Base-by-base conservation (phyloP, 2,113 vertebrate species). In the Chamaea fasciata region DNA sequence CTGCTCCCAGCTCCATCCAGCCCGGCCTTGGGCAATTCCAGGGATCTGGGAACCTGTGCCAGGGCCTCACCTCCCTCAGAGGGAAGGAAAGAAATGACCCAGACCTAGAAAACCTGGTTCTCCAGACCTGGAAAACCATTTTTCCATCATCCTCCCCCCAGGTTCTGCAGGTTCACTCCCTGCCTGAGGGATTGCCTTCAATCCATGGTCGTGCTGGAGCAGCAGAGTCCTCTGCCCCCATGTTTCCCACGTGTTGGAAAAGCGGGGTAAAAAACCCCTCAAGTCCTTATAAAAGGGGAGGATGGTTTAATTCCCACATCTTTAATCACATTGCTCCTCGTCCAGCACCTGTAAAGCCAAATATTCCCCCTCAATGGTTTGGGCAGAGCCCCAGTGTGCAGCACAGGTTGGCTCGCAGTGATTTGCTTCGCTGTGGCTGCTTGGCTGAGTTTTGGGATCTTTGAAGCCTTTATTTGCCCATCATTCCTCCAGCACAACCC, bases 311-410 rank as follows among this genome's bases (percentile, higher is more conserved):
- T 63, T 55, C 30, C 53, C 42, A 21, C 47, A 52, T 21, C 44
- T 42, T 35, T 13, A 15, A 47, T 37, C 35, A 23, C 4, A 0
- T 27, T 27, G 31, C 41, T 70, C 24, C 15, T 27, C 33, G 26
- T 17, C 1, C 26, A 31, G 15, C 22, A 10, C 18, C 22, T 37
- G 19, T 3, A 50, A 59, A 55, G 35, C n/a, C n/a, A 39, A 87
- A 47, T 3, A 2, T 6, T 9, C 5, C 13, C 8, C 2, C 7
- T 19, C 9, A 21, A 14, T 2, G 78, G 14, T 26, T 6, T 37
- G 44, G 68, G 39, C 16, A 77, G 86, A 46, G 4, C 19, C 24
- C 9, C 27, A 1, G 31, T 3, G 17, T 13, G 41, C 62, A 56
- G 67, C 50, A 24, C 6, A 4, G 23, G 16, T 1, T 15, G 82